Percentiles rank a stretch among this genome's conserved stretches.
Evolutionary conservation across 1,140 invertebrate species (phyloP).

Genomic region (Zaprionus ghesquierei): DNA sequence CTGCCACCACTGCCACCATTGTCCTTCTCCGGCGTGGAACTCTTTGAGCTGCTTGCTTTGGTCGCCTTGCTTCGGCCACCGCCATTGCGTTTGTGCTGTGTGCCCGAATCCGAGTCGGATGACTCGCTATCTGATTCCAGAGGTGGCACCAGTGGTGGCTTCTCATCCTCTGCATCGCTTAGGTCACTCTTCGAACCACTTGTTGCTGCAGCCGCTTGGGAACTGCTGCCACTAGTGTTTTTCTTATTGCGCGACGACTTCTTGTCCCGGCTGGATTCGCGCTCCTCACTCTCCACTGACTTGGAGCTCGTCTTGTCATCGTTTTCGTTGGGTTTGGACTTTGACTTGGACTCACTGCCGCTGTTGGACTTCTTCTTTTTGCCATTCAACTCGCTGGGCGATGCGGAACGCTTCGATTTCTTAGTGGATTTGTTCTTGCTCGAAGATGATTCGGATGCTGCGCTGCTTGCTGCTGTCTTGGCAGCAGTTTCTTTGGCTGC

Average conservation of each 20-base stretch:
- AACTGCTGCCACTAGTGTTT: conserved; percentile 19
- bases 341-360: conserved; percentile 83
- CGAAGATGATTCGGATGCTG: neutral
- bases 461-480: conserved; percentile 9
- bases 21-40: conserved; percentile 65
- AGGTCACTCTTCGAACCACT: conserved; percentile 58
- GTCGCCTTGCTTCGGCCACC: conserved; percentile 35
- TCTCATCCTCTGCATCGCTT: conserved; percentile 66
- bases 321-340: conserved; percentile 77
- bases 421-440: conserved; percentile 34
- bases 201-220: conserved; percentile 1
- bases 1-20: conserved; percentile 47
- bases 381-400: conserved; percentile 59
- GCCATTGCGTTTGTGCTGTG: conserved; percentile 76
- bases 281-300: conserved; percentile 40
- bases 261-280: conserved; percentile 39
- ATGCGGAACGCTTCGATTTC: conserved; percentile 34
- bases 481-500: conserved; percentile 58
- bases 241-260: conserved; percentile 61
- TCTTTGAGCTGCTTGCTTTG: conserved; percentile 52
- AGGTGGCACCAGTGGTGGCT: conserved; percentile 44
- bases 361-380: conserved; percentile 71
- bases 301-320: conserved; percentile 43
- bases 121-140: conserved; percentile 72
- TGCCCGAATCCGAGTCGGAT: conserved; percentile 76